Evolutionary conservation across 2,888 invertebrate species (phyloP).

Genomic region (Epinotia ramella): DNA sequence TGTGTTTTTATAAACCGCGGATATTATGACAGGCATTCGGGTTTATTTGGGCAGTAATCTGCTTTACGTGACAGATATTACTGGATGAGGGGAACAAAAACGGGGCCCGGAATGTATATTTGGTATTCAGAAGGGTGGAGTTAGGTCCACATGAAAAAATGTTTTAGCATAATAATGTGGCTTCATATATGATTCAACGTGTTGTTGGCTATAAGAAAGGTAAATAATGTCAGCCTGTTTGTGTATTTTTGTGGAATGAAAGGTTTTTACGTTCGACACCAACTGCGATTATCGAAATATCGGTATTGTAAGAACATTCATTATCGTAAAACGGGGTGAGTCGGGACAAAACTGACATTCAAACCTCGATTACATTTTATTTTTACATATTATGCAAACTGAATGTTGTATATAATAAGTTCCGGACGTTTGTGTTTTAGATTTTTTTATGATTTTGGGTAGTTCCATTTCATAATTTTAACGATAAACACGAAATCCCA

Average conservation of each 20-base stretch:
- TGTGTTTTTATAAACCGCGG: conserved; percentile 45
- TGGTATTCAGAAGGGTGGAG: conserved; percentile 30
- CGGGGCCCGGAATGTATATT: conserved; percentile 34
- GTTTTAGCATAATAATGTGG: conserved; percentile 17
- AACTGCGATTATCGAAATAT: too few relatives aligned
- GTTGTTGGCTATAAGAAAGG: conserved; percentile 1
- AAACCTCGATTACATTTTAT: too few relatives aligned
- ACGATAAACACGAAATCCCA: too few relatives aligned
- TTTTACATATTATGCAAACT: too few relatives aligned
- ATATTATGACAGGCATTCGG: conserved; percentile 45
- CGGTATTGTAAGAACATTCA: too few relatives aligned
- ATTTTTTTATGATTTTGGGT: too few relatives aligned
- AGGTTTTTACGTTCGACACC: not conserved
- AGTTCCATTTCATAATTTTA: too few relatives aligned
- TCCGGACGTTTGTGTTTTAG: too few relatives aligned
- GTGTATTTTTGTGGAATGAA: not conserved
- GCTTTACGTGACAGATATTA: conserved; percentile 44
- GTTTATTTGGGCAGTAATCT: conserved; percentile 44
- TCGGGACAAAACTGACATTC: too few relatives aligned
- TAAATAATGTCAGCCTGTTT: not conserved
- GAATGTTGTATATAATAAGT: too few relatives aligned
- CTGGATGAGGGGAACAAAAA: conserved; percentile 40
- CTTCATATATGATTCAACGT: conserved; percentile 10
- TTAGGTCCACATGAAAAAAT: conserved; percentile 32
- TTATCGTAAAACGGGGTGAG: too few relatives aligned